Conservation (phyloP, 2,113 vertebrate genomes). For the Scortum barcoo region DNA sequence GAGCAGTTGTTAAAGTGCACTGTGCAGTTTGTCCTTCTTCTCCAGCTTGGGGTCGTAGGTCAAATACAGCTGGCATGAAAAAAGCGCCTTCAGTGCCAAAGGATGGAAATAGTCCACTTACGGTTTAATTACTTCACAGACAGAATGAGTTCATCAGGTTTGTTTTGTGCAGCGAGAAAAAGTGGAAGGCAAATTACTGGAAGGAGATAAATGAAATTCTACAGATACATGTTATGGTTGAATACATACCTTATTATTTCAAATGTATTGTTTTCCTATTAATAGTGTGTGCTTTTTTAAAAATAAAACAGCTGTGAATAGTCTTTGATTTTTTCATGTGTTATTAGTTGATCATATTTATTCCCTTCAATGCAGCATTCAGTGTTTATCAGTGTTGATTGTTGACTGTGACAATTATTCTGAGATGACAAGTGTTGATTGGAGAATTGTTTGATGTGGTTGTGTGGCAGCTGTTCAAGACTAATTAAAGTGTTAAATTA, state of each 20-base stretch:
- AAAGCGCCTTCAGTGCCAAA: not conserved
- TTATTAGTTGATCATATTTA: not conserved
- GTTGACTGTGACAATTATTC: conserved; percentile 27
- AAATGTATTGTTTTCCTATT: not conserved
- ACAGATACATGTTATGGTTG: not conserved
- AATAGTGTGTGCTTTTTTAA: not conserved
- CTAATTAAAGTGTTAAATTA: conserved; percentile 36
- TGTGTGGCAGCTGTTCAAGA: conserved; percentile 6
- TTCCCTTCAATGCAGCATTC: not conserved
- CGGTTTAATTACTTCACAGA: conserved; percentile 19
- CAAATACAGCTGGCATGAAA: conserved; percentile 37
- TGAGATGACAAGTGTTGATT: conserved; percentile 28
- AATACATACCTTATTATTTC: conserved; percentile 6
- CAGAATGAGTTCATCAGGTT: conserved; percentile 14
- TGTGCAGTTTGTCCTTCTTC: conserved; percentile 16
- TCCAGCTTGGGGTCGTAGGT: conserved; percentile 9
- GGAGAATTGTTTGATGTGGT: conserved; percentile 8
- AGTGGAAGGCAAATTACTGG: not conserved
- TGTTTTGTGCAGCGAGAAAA: conserved; percentile 27
- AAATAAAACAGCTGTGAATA: not conserved
- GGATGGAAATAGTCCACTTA: conserved; percentile 25
- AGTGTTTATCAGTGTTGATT: conserved; percentile 14
- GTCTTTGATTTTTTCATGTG: not conserved
- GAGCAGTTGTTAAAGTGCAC: conserved; percentile 24
- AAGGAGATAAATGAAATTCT: not conserved